Percentiles rank a stretch among this genome's conserved stretches.
phyloP scores from a whole-genome alignment of 2,888 invertebrate species.

The Bedellia somnulentella region DNA sequence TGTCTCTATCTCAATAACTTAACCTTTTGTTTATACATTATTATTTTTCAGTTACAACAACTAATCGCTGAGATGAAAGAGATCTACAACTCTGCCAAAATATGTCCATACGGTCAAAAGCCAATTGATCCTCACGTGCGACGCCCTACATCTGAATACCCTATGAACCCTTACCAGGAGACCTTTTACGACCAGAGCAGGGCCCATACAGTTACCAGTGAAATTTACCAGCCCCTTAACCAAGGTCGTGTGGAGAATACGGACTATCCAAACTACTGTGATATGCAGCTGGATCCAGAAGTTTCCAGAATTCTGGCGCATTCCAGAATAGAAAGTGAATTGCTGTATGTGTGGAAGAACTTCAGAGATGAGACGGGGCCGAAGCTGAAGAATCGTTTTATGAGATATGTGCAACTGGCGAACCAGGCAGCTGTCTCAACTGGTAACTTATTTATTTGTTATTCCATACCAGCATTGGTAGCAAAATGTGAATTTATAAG shows the following conservation, averaged over 20 bases:
- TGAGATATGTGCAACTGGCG: conserved; percentile 75
- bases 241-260: too few species aligned
- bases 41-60: conserved; percentile 64
- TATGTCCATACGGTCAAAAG: conserved; percentile 68
- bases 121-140: conserved; percentile 43
- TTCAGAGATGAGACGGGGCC: conserved; percentile 82
- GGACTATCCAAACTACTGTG: conserved; percentile 58
- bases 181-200: conserved; percentile 2
- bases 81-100: conserved; percentile 69
- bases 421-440: conserved; percentile 77
- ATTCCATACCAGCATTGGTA: too few species aligned
- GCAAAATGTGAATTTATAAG: too few species aligned
- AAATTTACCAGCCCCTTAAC: too few species aligned
- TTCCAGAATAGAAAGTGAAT: conserved; percentile 73
- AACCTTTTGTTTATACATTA: too few species aligned
- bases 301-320: conserved; percentile 67
- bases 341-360: conserved; percentile 76
- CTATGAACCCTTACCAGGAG: conserved; percentile 6
- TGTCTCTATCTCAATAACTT: too few species aligned
- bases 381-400: conserved; percentile 72
- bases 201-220: too few species aligned
- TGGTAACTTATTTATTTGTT: conserved; percentile 51
- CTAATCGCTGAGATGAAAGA: conserved; percentile 79
- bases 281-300: conserved; percentile 65
- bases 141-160: conserved; percentile 14